Evolutionary conservation across 2,888 invertebrate genomes (phyloP).

Genomic region (Carpatolechia fugitivella): DNA sequence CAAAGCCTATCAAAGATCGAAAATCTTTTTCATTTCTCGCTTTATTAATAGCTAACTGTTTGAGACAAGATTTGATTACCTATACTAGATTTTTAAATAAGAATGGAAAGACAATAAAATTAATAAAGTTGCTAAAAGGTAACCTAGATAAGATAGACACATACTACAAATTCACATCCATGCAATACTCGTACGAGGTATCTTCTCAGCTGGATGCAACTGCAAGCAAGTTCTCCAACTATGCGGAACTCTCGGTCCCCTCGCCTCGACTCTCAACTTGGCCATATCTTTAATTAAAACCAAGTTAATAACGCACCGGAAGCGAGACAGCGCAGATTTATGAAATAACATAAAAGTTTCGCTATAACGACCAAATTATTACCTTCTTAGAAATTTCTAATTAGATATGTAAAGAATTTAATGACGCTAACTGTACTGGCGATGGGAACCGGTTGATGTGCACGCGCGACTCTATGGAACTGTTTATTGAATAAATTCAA

Average conservation of each 20-base stretch:
- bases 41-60: no score
- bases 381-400: slow-evolving; percentile 33
- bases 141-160: no score
- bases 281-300: slow-evolving; percentile 39
- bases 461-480: slow-evolving; percentile 1
- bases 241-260: slow-evolving; percentile 6
- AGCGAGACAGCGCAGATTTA: slow-evolving; percentile 52
- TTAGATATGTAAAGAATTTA: slow-evolving; percentile 32
- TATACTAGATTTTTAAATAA: no score
- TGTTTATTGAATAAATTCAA: slow-evolving; percentile 15
- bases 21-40: no score
- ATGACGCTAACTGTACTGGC: slow-evolving; percentile 28
- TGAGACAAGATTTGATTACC: no score
- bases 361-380: slow-evolving; percentile 23
- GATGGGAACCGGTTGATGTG: background rate
- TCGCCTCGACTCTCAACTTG: background rate
- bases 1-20: no score
- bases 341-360: slow-evolving; percentile 54
- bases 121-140: no score
- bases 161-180: no score
- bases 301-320: slow-evolving; percentile 54
- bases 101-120: no score
- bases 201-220: background rate
- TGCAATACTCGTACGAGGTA: no score
- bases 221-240: background rate